A percentile compares a stretch with the other conserved stretches of the same genome.
phyloP scores from a whole-genome alignment of 2,797 vertebrate genomes.

The Lepidocolaptes lacrymiger region DNA sequence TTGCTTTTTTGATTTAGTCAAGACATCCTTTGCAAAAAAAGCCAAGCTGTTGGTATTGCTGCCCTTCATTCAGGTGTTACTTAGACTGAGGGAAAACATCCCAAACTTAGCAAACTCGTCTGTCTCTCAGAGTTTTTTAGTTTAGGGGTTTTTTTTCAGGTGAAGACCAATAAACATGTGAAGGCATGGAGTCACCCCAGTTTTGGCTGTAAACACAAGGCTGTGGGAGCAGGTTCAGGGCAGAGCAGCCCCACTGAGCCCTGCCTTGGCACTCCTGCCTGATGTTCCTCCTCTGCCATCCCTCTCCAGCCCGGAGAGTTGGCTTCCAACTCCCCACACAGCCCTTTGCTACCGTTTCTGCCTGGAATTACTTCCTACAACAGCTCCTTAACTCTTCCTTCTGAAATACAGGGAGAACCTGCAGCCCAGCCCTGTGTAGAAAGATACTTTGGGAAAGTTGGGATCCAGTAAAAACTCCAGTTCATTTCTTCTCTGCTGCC shows the following conservation, averaged over 20 bases:
- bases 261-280: not conserved
- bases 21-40: not conserved
- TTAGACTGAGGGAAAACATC: not conserved
- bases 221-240: not conserved
- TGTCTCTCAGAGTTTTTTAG: not conserved
- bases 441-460: not conserved
- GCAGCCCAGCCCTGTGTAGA: not conserved
- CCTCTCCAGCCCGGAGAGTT: not conserved
- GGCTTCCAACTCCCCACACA: not conserved
- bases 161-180: not conserved
- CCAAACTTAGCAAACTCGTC: not conserved
- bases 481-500: conserved; percentile 1
- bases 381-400: not conserved
- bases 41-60: not conserved
- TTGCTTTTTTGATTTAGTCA: not conserved
- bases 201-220: not conserved
- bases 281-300: not conserved
- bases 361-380: not conserved
- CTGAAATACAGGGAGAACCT: not conserved
- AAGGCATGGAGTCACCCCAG: not conserved
- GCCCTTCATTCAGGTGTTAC: not conserved
- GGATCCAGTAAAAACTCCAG: not conserved
- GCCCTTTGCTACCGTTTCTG: not conserved
- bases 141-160: accelerated
- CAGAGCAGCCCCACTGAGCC: not conserved